Evolutionary conservation across 2,113 vertebrate genomes (phyloP).

Genomic region (Poeciliopsis occidentalis): DNA sequence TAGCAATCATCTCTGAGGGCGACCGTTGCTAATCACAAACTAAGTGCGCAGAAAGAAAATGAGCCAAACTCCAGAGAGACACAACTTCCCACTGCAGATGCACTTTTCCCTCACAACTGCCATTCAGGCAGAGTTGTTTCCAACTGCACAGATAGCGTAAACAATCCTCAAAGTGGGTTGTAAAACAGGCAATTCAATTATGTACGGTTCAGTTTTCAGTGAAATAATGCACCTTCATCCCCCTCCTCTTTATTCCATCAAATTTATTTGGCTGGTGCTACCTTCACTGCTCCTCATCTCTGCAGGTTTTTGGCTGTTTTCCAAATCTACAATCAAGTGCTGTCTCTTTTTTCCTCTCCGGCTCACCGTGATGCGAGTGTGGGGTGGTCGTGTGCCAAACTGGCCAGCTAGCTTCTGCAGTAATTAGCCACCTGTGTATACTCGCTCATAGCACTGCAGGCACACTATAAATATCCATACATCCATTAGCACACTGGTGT

Average conservation of each 20-base stretch:
- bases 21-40: conserved; percentile 42
- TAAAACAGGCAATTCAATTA: conserved; percentile 75
- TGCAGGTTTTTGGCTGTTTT: conserved; percentile 62
- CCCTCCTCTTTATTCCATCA: conserved; percentile 1
- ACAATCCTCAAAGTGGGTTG: conserved; percentile 66
- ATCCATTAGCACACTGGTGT: conserved; percentile 44
- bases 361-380: conserved; percentile 53
- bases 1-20: conserved; percentile 29
- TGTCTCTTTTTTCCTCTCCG: conserved; percentile 41
- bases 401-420: conserved; percentile 66
- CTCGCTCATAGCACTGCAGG: conserved; percentile 59
- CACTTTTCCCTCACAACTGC: conserved; percentile 8
- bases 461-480: conserved; percentile 73
- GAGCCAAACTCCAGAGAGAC: conserved; percentile 25
- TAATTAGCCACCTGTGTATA: conserved; percentile 77
- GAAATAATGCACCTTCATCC: conserved; percentile 38
- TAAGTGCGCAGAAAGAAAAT: conserved; percentile 19
- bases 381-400: conserved; percentile 68
- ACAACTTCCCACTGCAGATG: conserved; percentile 7
- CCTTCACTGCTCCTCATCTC: conserved; percentile 53
- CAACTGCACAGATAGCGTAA: conserved; percentile 49
- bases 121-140: conserved; percentile 21
- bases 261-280: conserved; percentile 39
- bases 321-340: conserved; percentile 64
- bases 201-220: conserved; percentile 57